Conservation (phyloP, 2,113 vertebrate species). For the Delphinus delphis region DNA sequence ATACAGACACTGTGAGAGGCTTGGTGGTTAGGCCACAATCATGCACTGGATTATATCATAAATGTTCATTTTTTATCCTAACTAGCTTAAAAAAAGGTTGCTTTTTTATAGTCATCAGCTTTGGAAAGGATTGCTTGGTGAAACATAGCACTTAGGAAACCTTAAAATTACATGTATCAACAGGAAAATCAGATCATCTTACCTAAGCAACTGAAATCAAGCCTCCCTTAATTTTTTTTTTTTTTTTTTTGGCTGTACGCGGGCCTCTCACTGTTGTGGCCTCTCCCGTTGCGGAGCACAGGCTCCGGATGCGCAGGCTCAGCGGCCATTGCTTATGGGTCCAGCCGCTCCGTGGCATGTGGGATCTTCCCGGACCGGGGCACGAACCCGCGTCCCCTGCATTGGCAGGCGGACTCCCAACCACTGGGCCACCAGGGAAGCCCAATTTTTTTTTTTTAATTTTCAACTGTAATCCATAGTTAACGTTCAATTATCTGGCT, state of each 20-base stretch:
- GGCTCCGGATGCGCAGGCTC: too few species aligned
- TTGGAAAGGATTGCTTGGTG: constrained; percentile 18
- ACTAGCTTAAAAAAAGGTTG: neutral
- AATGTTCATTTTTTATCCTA: neutral
- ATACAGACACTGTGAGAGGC: neutral
- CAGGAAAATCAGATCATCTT: neutral
- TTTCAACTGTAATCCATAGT: neutral
- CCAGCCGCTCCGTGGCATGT: too few species aligned
- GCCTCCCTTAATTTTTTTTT: neutral
- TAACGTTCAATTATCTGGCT: neutral
- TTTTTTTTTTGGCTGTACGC: neutral
- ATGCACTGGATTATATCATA: neutral
- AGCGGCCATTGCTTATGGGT: too few species aligned
- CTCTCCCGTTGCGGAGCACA: too few species aligned
- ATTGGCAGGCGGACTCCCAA: too few species aligned
- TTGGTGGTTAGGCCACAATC: neutral
- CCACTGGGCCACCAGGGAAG: too few species aligned
- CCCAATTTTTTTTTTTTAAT: neutral
- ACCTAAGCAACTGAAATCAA: neutral
- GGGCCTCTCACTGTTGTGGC: too few species aligned
- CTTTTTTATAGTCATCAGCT: neutral
- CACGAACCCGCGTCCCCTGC: too few species aligned
- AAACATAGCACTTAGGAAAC: neutral
- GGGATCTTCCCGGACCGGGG: too few species aligned
- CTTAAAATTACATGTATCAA: neutral